Evolutionary conservation across 2,113 vertebrate genomes (phyloP), one percentile per base, ranked within the genome.

Genomic region (Aplodontia rufa): DNA sequence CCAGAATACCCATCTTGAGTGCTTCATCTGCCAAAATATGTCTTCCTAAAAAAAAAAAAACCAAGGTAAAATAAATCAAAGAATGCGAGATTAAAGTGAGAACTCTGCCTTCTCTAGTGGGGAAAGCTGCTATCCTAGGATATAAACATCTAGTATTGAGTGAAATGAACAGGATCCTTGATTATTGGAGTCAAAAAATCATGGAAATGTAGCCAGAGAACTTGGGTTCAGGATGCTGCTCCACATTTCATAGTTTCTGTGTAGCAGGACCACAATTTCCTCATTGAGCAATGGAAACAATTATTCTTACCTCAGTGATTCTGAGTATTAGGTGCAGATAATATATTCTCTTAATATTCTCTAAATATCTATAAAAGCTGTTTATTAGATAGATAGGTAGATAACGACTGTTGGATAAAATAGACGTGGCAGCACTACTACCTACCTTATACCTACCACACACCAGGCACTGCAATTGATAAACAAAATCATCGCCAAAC

Each of bases 1-100:
- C 99, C 83, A 99, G 97, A 58, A 99, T 97, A 74, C 99, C 99
- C 72, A 99, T 98, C 90, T 98, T 98, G 95, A 99, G 98, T 1
- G 99, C 99, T 98, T 99, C 99, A 10, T 97, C 71, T 24, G 99
- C 99, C 45, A 97, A 96, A 97, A 99, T 51, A 64, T 98, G 98
- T 91, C 98, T 99, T 89, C 99, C 99, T 99, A 97, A 69, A 98
- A 93, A 85, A 97, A 97, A 66, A 66, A n/a, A n/a, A 55, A 55
- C 14, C 32, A 66, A 35, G 97, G 88, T 90, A 95, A 96, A 93
- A 95, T 6, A 60, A 78, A 95, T 49, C 30, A 96, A 53, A 86
- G 20, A 95, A 78, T 0, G 32, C 85, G 82, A 93, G 55, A 81
- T 62, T 32, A 47, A 69, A 74, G 35, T 49, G 9, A 55, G 85